Evolutionary conservation across 1,140 invertebrate species (phyloP), one percentile per base, ranked within the genome.

Genomic region (Lepidurus packardi): DNA sequence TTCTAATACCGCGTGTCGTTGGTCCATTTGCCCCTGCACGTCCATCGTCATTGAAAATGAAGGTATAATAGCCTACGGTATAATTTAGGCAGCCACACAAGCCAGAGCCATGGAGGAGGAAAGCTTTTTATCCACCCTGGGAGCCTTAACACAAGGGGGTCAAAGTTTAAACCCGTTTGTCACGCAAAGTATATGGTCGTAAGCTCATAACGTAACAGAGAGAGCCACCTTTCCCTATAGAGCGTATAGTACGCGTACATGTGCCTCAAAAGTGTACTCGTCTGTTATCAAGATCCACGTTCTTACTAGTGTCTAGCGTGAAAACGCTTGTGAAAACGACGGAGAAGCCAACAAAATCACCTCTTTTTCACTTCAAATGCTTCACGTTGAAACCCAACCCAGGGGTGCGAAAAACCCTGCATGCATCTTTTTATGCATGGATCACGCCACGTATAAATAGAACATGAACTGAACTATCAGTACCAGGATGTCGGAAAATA

Each of bases 161-260:
- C 21, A 65, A 65, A 65, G 53, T 65, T 65, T 65, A 65, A 65
- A 65, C 53, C 53, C 53, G 53, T 65, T 65, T 65, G 53, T 65
- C 53, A 65, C 53, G 53, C 53, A 65, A 21, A 16, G 16, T 65
- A 21, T 65, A 65, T 4, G 21, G 53, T 65, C 34, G 34, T 34
- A 34, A 34, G 34, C 25, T 34, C 34, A 0, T 2, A 25, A 25
- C 25, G 25, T 25, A 25, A 25, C 25, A 34, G 34, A 34, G 25
- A 34, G 34, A 34, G 25, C 25, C 25, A 34, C 1, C 25, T 34
- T 34, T 34, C 1, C 25, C 25, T 34, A 34, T 34, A 34, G 25
- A 34, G 25, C 25, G 25, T 34, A 34, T 4, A 34, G 34, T 34
- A 34, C 34, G 4, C 34, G 34, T 34, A 34, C 34, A 2, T 34